These are phyloP conservation scores for Oligia fasciuncula DNA, from an alignment of 2,888 invertebrate genomes.

Conservation along the genomic window DNA sequence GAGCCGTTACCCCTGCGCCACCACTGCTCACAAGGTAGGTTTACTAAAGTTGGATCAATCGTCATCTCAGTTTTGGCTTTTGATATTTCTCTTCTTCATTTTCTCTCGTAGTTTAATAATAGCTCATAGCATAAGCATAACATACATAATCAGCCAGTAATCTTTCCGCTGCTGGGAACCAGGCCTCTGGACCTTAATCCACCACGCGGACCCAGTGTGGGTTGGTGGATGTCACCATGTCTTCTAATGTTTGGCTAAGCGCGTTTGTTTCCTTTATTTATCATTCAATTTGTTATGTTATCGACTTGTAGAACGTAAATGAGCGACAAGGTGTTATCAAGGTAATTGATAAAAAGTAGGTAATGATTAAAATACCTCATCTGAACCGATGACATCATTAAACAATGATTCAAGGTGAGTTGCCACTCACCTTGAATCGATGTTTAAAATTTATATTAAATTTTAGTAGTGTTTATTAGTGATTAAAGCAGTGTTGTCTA, in stretches of 20 bases:
- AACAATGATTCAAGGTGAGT: background rate
- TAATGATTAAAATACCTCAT: background rate
- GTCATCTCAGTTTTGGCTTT: background rate
- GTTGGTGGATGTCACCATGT: background rate
- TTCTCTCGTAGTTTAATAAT: background rate
- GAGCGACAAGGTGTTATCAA: background rate
- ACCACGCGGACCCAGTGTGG: background rate
- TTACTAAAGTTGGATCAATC: background rate
- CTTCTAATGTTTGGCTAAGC: background rate
- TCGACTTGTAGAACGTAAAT: background rate
- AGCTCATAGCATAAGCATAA: background rate
- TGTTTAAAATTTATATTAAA: no score
- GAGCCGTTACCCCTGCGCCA: no score
- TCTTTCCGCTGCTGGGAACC: background rate
- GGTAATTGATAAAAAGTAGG: background rate
- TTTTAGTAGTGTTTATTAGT: background rate
- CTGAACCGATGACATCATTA: background rate
- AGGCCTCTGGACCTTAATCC: background rate
- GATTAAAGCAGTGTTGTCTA: background rate
- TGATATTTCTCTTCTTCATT: background rate
- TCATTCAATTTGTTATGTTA: background rate
- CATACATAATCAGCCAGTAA: background rate
- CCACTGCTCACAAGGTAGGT: no score
- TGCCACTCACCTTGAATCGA: no score
- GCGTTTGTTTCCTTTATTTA: background rate